These are phyloP conservation scores for Ciconia boyciana DNA, from an alignment of 2,113 vertebrate species.

Conservation along the genomic window DNA sequence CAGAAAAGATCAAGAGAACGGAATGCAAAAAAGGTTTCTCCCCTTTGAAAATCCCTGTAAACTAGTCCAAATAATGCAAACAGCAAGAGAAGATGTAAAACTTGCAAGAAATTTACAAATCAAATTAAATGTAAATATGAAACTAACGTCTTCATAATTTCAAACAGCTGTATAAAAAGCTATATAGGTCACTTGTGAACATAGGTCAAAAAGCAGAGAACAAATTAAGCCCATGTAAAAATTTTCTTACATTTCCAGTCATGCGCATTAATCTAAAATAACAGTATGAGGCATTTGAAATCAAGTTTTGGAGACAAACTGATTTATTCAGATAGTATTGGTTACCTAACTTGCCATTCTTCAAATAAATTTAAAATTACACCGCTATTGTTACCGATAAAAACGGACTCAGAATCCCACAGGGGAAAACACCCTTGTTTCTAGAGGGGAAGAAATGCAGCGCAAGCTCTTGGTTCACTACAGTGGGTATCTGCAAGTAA, in stretches of 20 bases:
- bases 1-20: neutral
- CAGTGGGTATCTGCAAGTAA: neutral
- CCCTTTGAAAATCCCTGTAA: neutral
- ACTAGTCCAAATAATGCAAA: neutral
- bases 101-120: neutral
- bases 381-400: neutral
- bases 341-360: neutral
- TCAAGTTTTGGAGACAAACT: no score
- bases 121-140: neutral
- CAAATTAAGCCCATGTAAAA: neutral
- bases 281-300: neutral
- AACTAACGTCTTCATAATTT: neutral
- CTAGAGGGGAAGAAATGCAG: neutral
- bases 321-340: neutral
- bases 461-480: neutral
- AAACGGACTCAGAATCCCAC: fast-evolving
- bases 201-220: neutral
- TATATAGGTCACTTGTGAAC: neutral
- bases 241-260: neutral
- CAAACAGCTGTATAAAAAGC: neutral
- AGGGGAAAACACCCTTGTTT: neutral
- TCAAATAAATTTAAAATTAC: neutral
- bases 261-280: fast-evolving
- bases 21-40: neutral
- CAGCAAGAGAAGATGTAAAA: neutral